Percentiles rank a stretch among this genome's conserved stretches.
phyloP scores from a whole-genome alignment of 2,113 vertebrate species.

The Charadrius vociferus region DNA sequence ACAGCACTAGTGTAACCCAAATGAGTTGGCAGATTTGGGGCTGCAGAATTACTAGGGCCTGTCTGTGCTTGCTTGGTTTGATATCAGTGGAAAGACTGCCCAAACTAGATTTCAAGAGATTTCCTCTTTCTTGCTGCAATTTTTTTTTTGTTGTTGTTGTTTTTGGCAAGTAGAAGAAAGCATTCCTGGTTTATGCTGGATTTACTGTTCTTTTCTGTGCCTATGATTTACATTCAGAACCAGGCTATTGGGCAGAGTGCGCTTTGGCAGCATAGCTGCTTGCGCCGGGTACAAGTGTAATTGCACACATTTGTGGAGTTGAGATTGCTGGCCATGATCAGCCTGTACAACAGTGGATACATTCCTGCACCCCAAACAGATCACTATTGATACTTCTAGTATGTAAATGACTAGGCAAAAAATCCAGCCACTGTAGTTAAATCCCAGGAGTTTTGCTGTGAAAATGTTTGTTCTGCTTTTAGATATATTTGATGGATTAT shows the following conservation, averaged over 20 bases:
- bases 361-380: neutral
- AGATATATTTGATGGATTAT: neutral
- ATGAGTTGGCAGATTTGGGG: neutral
- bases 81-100: neutral
- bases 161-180: neutral
- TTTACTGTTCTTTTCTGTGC: slow-evolving; percentile 28
- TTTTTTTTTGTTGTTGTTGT: neutral
- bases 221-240: neutral
- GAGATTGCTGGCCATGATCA: neutral
- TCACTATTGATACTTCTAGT: neutral
- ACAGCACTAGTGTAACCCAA: neutral
- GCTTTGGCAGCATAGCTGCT: neutral
- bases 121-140: neutral
- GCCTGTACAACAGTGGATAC: neutral
- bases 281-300: neutral
- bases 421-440: neutral
- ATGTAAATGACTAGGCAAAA: neutral
- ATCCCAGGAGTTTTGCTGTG: neutral
- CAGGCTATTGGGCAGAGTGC: neutral
- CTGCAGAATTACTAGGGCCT: neutral
- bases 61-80: neutral
- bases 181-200: slow-evolving; percentile 5
- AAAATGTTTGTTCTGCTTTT: neutral
- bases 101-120: neutral
- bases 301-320: neutral